Base-by-base conservation (phyloP, 2,797 vertebrate genomes). In the Pseudomugil tenellus region DNA sequence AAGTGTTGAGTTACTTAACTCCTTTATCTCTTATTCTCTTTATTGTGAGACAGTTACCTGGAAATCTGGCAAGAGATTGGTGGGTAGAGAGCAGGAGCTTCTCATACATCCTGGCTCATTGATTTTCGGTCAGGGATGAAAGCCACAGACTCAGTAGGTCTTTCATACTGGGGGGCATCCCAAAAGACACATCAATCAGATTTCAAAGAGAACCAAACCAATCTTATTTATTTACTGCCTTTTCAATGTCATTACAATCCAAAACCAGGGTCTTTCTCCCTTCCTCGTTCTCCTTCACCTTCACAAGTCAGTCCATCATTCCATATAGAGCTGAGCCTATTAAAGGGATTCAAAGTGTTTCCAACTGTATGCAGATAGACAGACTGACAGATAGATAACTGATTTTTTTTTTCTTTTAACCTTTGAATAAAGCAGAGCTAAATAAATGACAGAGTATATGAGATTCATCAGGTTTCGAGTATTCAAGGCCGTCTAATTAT, bases 151-250 rank as follows among this genome's bases (percentile, higher is more conserved):
- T 92, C 89, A 85, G 87, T 91, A 68, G 89, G 88, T 89, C 88
- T 89, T 89, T 91, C 88, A 83, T 89, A 87, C 80, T 83, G 76
- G 85, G 84, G 84, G 81, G 68, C 79, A 81, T 93, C 92, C 91
- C 92, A 88, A 91, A 91, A 92, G 92, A 90, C 89, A 89, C 92
- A 93, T 94, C 92, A 91, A 90, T 94, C 89, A 87, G 84, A 87
- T 92, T 90, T 92, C 89, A 87, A 91, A 91, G 84, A 81, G 86
- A 81, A 79, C 79, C 79, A 68, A 85, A 76, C 80, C 85, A 70
- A 81, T 90, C 87, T 86, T 91, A 91, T 93, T 93, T 93, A 92
- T 93, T 93, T 92, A 89, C 90, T 81, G 76, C 76, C 83, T 89
- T 88, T 91, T 85, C 90, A 86, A 81, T 81, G 61, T 89, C 90